Conservation (phyloP, 1,140 invertebrate genomes). For the Scaptodrosophila lebanonensis region DNA sequence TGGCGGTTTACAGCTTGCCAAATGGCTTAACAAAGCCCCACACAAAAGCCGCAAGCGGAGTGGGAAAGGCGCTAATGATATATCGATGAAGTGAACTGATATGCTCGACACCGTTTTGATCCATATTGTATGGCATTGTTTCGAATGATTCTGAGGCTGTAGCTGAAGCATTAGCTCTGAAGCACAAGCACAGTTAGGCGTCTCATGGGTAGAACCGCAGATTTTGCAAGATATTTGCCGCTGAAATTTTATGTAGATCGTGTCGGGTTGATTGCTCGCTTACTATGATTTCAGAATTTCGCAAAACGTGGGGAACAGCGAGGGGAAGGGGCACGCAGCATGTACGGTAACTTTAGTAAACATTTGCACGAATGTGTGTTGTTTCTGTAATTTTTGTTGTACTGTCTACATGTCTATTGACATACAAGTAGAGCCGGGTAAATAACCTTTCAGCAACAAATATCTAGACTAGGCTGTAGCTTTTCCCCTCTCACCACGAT, state of each 20-base stretch:
- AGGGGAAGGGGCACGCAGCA: background rate
- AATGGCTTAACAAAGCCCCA: slow-evolving; percentile 39
- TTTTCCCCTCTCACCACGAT: background rate
- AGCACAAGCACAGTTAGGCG: no score
- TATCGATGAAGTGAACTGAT: slow-evolving; percentile 52
- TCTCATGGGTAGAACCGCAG: no score
- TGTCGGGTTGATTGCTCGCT: slow-evolving; percentile 35
- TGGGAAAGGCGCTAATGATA: slow-evolving; percentile 69
- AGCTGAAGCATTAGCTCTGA: no score
- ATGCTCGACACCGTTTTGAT: no score
- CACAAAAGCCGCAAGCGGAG: slow-evolving; percentile 66
- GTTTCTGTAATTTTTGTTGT: slow-evolving; percentile 12
- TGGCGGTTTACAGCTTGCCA: slow-evolving; percentile 6
- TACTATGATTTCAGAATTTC: slow-evolving; percentile 1
- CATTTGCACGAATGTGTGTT: slow-evolving; percentile 35
- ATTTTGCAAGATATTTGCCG: slow-evolving; percentile 52
- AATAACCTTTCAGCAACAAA: slow-evolving; percentile 56
- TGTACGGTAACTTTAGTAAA: slow-evolving; percentile 60
- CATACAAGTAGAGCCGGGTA: slow-evolving; percentile 62
- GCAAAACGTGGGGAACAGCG: no score
- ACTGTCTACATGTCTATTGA: slow-evolving; percentile 58
- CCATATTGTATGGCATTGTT: no score
- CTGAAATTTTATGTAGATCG: slow-evolving; percentile 69
- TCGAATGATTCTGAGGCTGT: no score
- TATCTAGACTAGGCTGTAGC: background rate